These are phyloP conservation scores for Apotomis capreana DNA, from an alignment of 2,888 invertebrate species.

Conservation along the genomic window DNA sequence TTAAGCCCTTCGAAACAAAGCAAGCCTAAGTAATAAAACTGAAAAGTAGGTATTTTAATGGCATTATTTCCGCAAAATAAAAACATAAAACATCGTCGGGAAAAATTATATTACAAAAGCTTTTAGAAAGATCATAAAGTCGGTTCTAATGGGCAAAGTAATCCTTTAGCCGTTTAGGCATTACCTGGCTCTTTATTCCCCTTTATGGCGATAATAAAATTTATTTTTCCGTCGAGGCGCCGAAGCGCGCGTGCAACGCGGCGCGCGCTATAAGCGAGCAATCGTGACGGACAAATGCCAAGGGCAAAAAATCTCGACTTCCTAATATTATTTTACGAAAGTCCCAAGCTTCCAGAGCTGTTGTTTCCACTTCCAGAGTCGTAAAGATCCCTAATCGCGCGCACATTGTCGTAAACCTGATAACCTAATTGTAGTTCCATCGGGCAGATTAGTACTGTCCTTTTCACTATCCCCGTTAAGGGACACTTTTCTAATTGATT, in stretches of 20 bases:
- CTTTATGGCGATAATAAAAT: slow-evolving; percentile 37
- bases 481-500: slow-evolving; percentile 39
- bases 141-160: slow-evolving; percentile 29
- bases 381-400: neutral
- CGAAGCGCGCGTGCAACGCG: neutral
- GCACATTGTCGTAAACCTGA: slow-evolving; percentile 1
- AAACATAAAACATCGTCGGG: slow-evolving; percentile 9
- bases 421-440: slow-evolving; percentile 10
- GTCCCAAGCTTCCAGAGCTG: neutral
- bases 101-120: slow-evolving; percentile 21
- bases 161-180: slow-evolving; percentile 31
- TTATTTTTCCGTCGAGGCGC: slow-evolving; percentile 10
- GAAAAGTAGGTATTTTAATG: slow-evolving; percentile 18
- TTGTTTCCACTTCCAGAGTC: neutral
- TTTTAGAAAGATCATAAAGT: slow-evolving; percentile 31
- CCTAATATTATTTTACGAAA: neutral
- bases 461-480: neutral
- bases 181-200: slow-evolving; percentile 32
- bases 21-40: neutral
- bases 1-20: neutral
- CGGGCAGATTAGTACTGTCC: neutral
- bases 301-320: slow-evolving; percentile 2
- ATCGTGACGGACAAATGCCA: neutral
- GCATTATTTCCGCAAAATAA: slow-evolving; percentile 8
- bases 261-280: neutral